Conservation (phyloP, 2,888 invertebrate genomes). For the Limenitis camilla region DNA sequence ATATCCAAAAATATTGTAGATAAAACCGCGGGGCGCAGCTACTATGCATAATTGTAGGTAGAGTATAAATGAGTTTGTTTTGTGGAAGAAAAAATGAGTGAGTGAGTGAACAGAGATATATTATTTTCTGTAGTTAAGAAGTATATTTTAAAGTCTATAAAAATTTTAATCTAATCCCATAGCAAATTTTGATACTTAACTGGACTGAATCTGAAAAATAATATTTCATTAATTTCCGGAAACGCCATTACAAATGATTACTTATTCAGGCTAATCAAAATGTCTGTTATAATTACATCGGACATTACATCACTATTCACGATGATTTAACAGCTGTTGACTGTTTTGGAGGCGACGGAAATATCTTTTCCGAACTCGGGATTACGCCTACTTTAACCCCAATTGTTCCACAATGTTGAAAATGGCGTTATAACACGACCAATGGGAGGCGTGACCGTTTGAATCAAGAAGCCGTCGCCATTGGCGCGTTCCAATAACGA, state of each 20-base stretch:
- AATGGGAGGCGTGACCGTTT: slow-evolving; percentile 63
- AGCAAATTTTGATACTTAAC: no score
- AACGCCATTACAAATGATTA: neutral
- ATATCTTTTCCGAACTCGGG: slow-evolving; percentile 51
- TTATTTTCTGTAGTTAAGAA: no score
- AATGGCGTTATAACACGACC: slow-evolving; percentile 61
- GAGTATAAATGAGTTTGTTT: no score
- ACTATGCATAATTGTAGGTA: no score
- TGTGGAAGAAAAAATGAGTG: no score
- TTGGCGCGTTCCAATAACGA: slow-evolving; percentile 47
- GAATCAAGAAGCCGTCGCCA: slow-evolving; percentile 31
- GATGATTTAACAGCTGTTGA: slow-evolving; percentile 59
- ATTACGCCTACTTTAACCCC: slow-evolving; percentile 62
- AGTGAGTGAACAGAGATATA: no score
- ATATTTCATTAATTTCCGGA: neutral
- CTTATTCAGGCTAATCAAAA: neutral
- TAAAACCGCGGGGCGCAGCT: no score
- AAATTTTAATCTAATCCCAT: no score
- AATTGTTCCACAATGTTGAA: slow-evolving; percentile 66
- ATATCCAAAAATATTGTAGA: no score
- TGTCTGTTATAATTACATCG: slow-evolving; percentile 2
- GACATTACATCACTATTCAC: slow-evolving; percentile 31
- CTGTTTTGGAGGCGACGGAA: slow-evolving; percentile 39
- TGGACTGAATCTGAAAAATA: no score
- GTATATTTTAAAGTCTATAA: no score